phyloP scores from a whole-genome alignment of 2,797 vertebrate genomes.

The Sarcoramphus papa region DNA sequence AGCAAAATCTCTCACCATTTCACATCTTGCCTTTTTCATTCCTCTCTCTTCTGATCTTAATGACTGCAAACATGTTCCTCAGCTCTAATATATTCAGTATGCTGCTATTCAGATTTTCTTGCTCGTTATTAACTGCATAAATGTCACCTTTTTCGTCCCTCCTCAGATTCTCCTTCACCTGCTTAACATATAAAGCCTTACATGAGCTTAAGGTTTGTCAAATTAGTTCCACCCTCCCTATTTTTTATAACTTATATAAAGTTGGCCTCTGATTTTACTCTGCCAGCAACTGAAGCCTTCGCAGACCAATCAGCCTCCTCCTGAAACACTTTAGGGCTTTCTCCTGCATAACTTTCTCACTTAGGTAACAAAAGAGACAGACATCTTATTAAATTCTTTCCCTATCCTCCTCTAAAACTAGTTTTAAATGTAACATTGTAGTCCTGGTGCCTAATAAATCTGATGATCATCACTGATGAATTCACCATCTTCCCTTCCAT shows the following conservation, averaged over 20 bases:
- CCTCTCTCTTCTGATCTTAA: slow-evolving; percentile 29
- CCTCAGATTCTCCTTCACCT: slow-evolving; percentile 32
- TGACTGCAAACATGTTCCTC: slow-evolving; percentile 17
- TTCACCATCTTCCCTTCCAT: neutral
- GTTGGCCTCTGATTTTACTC: neutral
- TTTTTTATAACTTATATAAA: neutral
- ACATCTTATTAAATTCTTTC: neutral
- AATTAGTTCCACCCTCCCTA: neutral
- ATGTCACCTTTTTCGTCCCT: slow-evolving; percentile 23
- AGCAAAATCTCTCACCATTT: slow-evolving; percentile 25
- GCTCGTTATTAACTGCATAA: slow-evolving; percentile 25
- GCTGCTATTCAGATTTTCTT: slow-evolving; percentile 9
- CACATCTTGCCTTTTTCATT: slow-evolving; percentile 15
- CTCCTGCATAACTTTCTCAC: neutral
- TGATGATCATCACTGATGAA: neutral
- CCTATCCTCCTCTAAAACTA: neutral
- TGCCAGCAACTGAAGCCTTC: neutral
- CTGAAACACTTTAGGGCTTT: neutral
- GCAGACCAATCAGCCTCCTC: neutral
- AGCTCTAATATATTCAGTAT: slow-evolving; percentile 13
- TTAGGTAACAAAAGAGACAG: neutral
- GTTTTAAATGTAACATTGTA: neutral
- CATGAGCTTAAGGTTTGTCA: neutral
- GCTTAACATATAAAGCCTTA: slow-evolving; percentile 20
- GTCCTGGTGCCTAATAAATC: neutral